Percentiles rank a stretch among this genome's conserved stretches.
These are phyloP conservation scores for Oncorhynchus gorbuscha DNA, from an alignment of 2,113 vertebrate species.

Conservation along the genomic window DNA sequence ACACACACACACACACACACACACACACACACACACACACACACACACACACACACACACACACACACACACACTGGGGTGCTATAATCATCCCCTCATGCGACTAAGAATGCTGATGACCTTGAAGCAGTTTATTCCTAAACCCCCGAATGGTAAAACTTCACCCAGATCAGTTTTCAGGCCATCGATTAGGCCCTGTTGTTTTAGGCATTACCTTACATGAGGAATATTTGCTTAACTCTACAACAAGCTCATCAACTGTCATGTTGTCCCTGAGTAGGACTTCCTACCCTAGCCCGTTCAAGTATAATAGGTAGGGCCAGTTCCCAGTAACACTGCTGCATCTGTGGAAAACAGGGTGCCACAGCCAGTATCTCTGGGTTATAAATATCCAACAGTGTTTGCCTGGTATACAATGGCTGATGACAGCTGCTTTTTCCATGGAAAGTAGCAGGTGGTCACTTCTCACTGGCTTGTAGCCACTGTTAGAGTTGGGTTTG, in stretches of 20 bases:
- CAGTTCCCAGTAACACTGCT: constrained; percentile 23
- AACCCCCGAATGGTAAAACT: too few species aligned
- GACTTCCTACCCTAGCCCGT: neutral
- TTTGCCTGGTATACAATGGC: constrained; percentile 30
- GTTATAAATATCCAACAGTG: constrained; percentile 32
- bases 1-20: too few species aligned
- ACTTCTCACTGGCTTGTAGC: constrained; percentile 18
- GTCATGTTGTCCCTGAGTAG: too few species aligned
- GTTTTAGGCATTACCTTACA: neutral
- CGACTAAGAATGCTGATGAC: too few species aligned
- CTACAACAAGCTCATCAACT: neutral
- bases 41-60: too few species aligned
- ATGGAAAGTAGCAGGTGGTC: constrained; percentile 34
- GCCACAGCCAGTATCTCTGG: constrained; percentile 31
- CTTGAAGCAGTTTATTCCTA: too few species aligned
- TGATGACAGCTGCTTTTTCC: neutral
- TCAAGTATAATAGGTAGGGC: constrained; percentile 22
- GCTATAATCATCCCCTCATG: too few species aligned
- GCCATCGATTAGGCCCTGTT: too few species aligned
- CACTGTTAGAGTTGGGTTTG: too few species aligned
- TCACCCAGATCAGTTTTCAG: neutral
- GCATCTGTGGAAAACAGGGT: neutral
- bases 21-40: too few species aligned
- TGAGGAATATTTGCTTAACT: neutral
- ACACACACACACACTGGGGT: neutral